phyloP scores from a whole-genome alignment of 2,113 vertebrate genomes.

The Neodontobutis hainanensis region DNA sequence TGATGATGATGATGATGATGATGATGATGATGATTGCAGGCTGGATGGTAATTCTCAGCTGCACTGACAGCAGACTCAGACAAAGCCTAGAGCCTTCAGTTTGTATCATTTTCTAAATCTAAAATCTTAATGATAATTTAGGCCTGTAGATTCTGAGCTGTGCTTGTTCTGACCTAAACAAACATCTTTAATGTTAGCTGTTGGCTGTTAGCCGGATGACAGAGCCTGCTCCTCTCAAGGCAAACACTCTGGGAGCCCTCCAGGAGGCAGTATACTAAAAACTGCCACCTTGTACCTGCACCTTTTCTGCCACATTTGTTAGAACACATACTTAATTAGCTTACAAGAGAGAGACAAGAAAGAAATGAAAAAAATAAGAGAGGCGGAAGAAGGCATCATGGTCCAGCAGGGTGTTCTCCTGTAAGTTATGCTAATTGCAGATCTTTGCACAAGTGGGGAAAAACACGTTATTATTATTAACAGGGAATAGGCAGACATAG shows the following conservation, averaged over 20 bases:
- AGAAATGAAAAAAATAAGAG: slow-evolving; percentile 31
- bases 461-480: slow-evolving; percentile 80
- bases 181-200: slow-evolving; percentile 78
- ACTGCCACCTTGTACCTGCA: no score
- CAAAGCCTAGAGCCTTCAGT: slow-evolving; percentile 53
- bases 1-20: no score
- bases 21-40: slow-evolving; percentile 57
- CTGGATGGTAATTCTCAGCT: slow-evolving; percentile 72
- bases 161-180: slow-evolving; percentile 77
- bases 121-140: slow-evolving; percentile 60
- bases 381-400: slow-evolving; percentile 69
- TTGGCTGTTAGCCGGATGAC: slow-evolving; percentile 65
- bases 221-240: slow-evolving; percentile 42
- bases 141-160: slow-evolving; percentile 70
- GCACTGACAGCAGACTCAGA: slow-evolving; percentile 56
- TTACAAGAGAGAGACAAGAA: slow-evolving; percentile 41
- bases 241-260: slow-evolving; percentile 46
- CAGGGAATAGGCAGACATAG: slow-evolving; percentile 77
- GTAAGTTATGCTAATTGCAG: slow-evolving; percentile 84
- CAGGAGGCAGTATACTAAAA: slow-evolving; percentile 65
- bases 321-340: slow-evolving; percentile 74
- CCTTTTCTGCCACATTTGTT: slow-evolving; percentile 63
- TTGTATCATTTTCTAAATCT: slow-evolving; percentile 68
- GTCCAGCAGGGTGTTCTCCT: slow-evolving; percentile 76
- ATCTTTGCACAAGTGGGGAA: slow-evolving; percentile 83